Evolutionary conservation across 2,797 vertebrate genomes (phyloP).

Genomic region (Eulemur albifrons): DNA sequence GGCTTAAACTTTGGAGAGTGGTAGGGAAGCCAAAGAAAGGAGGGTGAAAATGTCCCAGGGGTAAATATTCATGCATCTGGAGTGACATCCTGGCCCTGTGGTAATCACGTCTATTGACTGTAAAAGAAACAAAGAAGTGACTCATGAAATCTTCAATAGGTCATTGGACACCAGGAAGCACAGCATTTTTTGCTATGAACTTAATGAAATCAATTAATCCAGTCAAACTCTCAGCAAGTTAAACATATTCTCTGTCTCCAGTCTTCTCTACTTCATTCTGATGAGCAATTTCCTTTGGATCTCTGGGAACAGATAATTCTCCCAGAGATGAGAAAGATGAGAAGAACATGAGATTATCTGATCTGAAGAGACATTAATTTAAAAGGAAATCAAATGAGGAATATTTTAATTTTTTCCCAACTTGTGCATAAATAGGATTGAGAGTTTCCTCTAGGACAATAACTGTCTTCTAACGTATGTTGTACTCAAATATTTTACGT

Average conservation of each 20-base stretch:
- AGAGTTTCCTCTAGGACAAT: background rate
- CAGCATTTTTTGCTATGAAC: background rate
- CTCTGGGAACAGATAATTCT: background rate
- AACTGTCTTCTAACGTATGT: background rate
- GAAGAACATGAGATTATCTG: background rate
- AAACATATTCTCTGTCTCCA: background rate
- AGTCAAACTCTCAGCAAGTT: background rate
- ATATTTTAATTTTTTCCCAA: background rate
- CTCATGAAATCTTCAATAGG: background rate
- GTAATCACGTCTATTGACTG: background rate
- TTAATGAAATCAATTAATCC: slow-evolving; percentile 29
- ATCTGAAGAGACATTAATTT: background rate
- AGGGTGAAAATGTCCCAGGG: background rate
- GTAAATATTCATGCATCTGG: background rate
- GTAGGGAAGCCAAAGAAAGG: background rate
- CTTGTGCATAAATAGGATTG: background rate
- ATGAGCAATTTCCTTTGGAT: slow-evolving; percentile 32
- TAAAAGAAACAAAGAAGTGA: background rate
- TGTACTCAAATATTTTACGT: background rate
- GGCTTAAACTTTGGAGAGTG: background rate
- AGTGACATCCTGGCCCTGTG: background rate
- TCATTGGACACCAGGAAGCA: background rate
- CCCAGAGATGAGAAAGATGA: background rate
- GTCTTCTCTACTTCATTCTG: background rate
- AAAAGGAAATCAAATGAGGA: background rate